Evolutionary conservation across 2,113 vertebrate species (phyloP), one percentile per base, ranked within the genome.

Genomic region (Falcunculus frontatus): DNA sequence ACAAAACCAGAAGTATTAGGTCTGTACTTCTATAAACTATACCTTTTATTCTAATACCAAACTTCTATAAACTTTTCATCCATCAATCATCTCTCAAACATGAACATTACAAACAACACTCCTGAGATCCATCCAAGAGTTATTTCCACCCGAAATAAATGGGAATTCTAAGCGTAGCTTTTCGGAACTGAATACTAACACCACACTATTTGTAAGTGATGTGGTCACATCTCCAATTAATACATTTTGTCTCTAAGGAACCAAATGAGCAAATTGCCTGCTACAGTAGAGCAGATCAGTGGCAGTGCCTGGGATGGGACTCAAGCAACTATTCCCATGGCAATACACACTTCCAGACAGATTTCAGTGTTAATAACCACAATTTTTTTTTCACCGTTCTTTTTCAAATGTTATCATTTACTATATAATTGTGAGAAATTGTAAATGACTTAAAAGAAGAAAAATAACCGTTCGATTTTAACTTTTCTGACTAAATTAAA

Each of bases 401-500:
- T 79, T 95, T 91, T 67, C 41, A 93, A 76, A 83, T 76, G 32
- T 26, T 55, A 47, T 59, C 0, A 70, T 50, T 93, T 85, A 41
- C 42, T 49, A 42, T n/a, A 52, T 46, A 87, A 91, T 39, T 42
- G 32, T 41, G 63, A 65, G 52, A 63, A 91, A 93, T 76, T 73
- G 20, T 26, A 78, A 84, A 13, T 63, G 17, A 81, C 42, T 59
- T 59, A 49, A 94, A 90, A 87, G 13, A 77, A 44, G n/a, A 35
- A 93, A 62, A 79, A 44, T 26, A 82, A 72, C 13, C 7, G 30
- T 39, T 90, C 47, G 41, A 92, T 82, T 93, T 91, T 56, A 94
- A 85, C 47, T 90, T 91, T 96, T 88, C 72, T 47, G 63, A 73
- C 59, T 88, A 68, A 91, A 93, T 81, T 75, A 79, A 93, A 42